These are phyloP conservation scores for Epirrita christyi DNA, from an alignment of 2,888 invertebrate genomes.

Conservation along the genomic window DNA sequence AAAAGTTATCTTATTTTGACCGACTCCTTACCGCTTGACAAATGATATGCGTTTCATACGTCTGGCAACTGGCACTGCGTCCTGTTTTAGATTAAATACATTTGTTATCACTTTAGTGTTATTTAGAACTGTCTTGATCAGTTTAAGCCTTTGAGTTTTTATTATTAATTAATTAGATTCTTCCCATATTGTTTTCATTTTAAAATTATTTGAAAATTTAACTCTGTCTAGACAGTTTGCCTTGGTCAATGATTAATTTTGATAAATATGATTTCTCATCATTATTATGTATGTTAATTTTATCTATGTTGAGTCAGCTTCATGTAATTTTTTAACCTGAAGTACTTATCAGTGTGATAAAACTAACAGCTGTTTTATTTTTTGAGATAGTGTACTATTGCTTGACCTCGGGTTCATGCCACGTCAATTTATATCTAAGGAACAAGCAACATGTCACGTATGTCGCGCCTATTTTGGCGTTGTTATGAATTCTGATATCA, in stretches of 20 bases:
- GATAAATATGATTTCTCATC: too few species aligned
- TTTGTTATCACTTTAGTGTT: slow-evolving; percentile 40
- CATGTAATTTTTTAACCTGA: too few species aligned
- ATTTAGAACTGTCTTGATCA: slow-evolving; percentile 32
- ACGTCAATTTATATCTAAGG: slow-evolving; percentile 18
- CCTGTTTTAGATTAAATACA: slow-evolving; percentile 35
- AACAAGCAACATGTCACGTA: slow-evolving; percentile 39
- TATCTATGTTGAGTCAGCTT: too few species aligned
- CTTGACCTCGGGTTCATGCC: slow-evolving; percentile 8
- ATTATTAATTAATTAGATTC: neutral
- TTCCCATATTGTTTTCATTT: neutral
- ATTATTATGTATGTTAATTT: too few species aligned
- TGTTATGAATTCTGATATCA: slow-evolving; percentile 33
- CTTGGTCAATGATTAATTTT: too few species aligned
- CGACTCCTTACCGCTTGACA: slow-evolving; percentile 54
- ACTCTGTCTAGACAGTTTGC: too few species aligned
- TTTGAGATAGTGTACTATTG: too few species aligned
- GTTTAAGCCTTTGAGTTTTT: slow-evolving; percentile 20
- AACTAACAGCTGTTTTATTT: too few species aligned
- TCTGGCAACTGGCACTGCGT: slow-evolving; percentile 29
- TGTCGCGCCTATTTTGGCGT: slow-evolving; percentile 32
- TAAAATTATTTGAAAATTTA: too few species aligned
- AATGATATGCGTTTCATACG: slow-evolving; percentile 43
- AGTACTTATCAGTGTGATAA: too few species aligned
- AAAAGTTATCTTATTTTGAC: slow-evolving; percentile 46